Base-by-base conservation (phyloP, 2,113 vertebrate genomes). In the Anolis carolinensis region DNA sequence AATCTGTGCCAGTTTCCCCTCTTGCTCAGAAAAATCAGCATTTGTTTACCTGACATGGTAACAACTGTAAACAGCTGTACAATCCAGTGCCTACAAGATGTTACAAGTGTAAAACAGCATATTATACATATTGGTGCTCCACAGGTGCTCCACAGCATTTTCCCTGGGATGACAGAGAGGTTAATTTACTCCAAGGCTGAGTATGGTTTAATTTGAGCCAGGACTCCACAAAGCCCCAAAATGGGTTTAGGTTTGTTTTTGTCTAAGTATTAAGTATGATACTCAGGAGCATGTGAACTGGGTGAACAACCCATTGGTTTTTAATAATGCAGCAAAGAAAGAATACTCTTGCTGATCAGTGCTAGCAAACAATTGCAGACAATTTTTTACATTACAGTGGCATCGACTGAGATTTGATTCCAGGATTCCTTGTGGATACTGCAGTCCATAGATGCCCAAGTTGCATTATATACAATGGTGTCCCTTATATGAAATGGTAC, bases 21-120 rank as follows among this genome's bases (percentile, higher is more conserved):
- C 90, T 86, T 89, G 93, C 88, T 87, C 90, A 86, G 83, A 25
- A 93, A 89, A 91, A 92, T 86, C 79, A 90, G 68, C 72, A 84
- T 93, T 93, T 89, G 86, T 88, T 94, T 89, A 87, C 91, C 92
- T 95, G 94, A 96, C 92, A 96, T 86, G 90, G 9, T 85, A 92
- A 91, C 90, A 92, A 88, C 88, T 89, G 85, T 92, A 94, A 95
- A 93, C 91, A 96, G 89, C 91, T 95, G 86, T 59, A 93, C 82
- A 79, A 94, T 92, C 92, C 89, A 63, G 85, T 76, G 68, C 81
- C 62, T 91, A 89, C 91, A 96, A 94, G 90, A 93, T 94, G 77
- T 92, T 94, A 93, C 88, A 93, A 85, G 81, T 80, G 89, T 93
- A 92, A 88, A 93, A 90, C 83, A 91, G 90, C 88, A 90, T 94